These are phyloP conservation scores for Asobara japonica DNA, from an alignment of 1,140 invertebrate species.

Conservation along the genomic window DNA sequence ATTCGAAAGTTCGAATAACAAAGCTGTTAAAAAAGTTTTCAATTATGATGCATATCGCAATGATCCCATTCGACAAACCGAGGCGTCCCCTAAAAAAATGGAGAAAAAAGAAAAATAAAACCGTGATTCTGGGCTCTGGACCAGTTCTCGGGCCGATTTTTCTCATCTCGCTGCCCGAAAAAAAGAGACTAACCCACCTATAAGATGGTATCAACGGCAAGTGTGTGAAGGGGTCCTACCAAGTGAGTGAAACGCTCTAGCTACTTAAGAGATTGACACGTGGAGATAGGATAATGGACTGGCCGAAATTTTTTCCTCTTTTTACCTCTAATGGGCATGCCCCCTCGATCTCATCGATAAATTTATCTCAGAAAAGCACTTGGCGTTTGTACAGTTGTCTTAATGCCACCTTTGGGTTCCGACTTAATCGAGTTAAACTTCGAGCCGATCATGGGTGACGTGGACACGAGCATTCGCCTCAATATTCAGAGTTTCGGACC, in stretches of 20 bases:
- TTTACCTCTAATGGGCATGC: slow-evolving; percentile 41
- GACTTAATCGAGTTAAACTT: slow-evolving; percentile 51
- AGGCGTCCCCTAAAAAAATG: no score
- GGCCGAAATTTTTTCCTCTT: slow-evolving; percentile 4
- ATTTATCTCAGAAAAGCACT: slow-evolving; percentile 26
- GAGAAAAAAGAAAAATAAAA: background rate
- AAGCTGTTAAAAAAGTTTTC: no score
- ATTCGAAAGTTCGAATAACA: no score
- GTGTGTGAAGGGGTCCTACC: slow-evolving; percentile 48
- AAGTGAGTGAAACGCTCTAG: slow-evolving; percentile 43
- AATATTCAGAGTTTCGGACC: background rate
- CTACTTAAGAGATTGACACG: slow-evolving; percentile 60
- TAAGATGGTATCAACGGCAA: slow-evolving; percentile 35
- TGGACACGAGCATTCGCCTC: background rate
- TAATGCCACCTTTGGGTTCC: slow-evolving; percentile 39
- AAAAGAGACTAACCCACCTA: slow-evolving; percentile 25
- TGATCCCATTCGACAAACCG: no score
- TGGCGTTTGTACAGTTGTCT: slow-evolving; percentile 18
- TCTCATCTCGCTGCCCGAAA: background rate
- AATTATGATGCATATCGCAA: no score
- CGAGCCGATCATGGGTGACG: slow-evolving; percentile 1
- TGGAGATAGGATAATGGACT: slow-evolving; percentile 59
- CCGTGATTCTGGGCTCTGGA: background rate
- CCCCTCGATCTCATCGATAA: slow-evolving; percentile 38
- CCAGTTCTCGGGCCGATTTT: background rate